A percentile compares a stretch with the other conserved stretches of the same genome.
These are phyloP conservation scores for Danio albolineatus DNA, from an alignment of 2,797 vertebrate genomes.

Conservation along the genomic window DNA sequence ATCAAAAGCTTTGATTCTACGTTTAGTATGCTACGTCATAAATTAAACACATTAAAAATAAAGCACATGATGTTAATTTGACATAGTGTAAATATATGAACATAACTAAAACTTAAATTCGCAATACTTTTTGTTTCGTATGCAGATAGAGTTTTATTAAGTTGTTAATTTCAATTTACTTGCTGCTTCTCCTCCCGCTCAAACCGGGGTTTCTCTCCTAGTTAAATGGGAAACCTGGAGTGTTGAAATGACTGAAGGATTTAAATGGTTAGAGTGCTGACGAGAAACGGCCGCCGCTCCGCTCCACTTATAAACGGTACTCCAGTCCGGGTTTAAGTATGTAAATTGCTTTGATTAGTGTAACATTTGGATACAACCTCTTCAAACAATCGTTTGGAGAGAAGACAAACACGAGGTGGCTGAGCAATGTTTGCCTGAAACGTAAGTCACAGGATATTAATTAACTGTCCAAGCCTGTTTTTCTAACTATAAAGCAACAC, in stretches of 20 bases:
- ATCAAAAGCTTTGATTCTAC: not conserved
- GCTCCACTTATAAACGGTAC: accelerated
- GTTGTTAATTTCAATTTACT: no score
- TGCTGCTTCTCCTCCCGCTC: not conserved
- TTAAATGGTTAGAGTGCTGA: not conserved
- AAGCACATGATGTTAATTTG: no score
- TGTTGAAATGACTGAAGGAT: not conserved
- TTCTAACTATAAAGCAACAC: not conserved
- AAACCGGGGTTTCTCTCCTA: not conserved
- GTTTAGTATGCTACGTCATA: no score
- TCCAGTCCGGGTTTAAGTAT: not conserved
- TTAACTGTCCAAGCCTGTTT: not conserved
- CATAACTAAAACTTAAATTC: no score
- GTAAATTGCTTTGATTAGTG: not conserved
- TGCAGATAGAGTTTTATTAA: not conserved
- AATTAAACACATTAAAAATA: no score
- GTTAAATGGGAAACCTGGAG: not conserved
- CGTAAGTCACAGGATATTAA: not conserved
- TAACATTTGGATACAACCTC: not conserved
- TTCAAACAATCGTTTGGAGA: not conserved
- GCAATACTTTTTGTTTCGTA: not conserved
- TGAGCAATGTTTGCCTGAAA: not conserved
- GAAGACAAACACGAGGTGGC: not conserved
- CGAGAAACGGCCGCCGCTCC: not conserved
- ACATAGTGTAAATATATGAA: no score